Conservation (phyloP, 2,113 vertebrate species). For the Opisthocomus hoazin region DNA sequence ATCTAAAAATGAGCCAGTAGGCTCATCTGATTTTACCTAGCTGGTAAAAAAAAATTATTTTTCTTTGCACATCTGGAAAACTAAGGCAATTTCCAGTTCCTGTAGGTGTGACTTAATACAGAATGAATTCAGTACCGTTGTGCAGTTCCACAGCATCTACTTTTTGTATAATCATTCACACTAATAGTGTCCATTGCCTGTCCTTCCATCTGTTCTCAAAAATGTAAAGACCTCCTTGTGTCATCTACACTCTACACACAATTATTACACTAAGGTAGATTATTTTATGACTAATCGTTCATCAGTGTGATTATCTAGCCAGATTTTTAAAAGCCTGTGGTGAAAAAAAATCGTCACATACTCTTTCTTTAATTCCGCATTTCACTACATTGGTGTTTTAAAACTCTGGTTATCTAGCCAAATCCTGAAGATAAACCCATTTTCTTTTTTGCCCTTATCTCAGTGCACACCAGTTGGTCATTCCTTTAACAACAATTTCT, state of each 20-base stretch:
- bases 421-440: background rate
- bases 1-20: background rate
- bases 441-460: background rate
- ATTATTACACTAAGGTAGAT: background rate
- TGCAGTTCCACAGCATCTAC: background rate
- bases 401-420: background rate
- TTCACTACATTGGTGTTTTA: background rate
- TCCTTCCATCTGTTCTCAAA: background rate
- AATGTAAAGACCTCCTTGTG: background rate
- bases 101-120: background rate
- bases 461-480: background rate
- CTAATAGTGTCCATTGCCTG: background rate
- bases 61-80: background rate
- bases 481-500: background rate
- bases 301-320: background rate
- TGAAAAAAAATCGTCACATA: background rate
- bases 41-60: background rate
- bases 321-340: background rate
- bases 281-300: background rate
- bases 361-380: background rate
- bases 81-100: background rate
- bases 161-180: background rate
- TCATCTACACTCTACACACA: background rate
- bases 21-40: background rate
- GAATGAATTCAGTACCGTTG: background rate